These are phyloP conservation scores for Athetis lepigone DNA, from an alignment of 2,888 invertebrate species.

Conservation along the genomic window DNA sequence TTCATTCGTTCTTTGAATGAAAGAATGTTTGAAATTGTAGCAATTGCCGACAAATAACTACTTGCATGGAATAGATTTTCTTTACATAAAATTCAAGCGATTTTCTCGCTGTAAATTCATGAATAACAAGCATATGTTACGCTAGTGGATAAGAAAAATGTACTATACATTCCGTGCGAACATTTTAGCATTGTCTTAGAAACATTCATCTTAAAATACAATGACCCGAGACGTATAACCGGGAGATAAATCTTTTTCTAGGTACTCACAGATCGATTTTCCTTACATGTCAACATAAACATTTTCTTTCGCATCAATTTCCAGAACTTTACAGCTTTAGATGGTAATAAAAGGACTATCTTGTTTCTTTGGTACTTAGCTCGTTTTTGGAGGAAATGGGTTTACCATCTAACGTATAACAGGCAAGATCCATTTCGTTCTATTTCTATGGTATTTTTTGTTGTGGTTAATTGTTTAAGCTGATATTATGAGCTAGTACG, in stretches of 20 bases:
- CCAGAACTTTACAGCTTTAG: slow-evolving; percentile 29
- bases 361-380: slow-evolving; percentile 19
- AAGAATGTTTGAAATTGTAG: slow-evolving; percentile 22
- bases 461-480: no score
- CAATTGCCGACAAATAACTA: slow-evolving; percentile 24
- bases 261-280: slow-evolving; percentile 16
- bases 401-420: no score
- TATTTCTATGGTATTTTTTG: no score
- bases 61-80: slow-evolving; percentile 18
- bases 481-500: no score
- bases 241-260: slow-evolving; percentile 22
- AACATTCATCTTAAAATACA: slow-evolving; percentile 24
- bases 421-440: no score
- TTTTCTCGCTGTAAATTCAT: slow-evolving; percentile 27
- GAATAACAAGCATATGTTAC: slow-evolving; percentile 34
- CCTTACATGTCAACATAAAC: slow-evolving; percentile 10
- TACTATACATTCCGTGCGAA: slow-evolving; percentile 9
- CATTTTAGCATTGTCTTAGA: slow-evolving; percentile 17
- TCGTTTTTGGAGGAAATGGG: no score
- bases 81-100: slow-evolving; percentile 18
- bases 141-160: slow-evolving; percentile 16
- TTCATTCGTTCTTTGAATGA: slow-evolving; percentile 19
- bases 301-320: slow-evolving; percentile 25
- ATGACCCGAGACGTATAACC: slow-evolving; percentile 18
- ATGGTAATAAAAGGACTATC: slow-evolving; percentile 36